Evolutionary conservation across 2,797 vertebrate genomes (phyloP).

Genomic region (Cygnus olor): DNA sequence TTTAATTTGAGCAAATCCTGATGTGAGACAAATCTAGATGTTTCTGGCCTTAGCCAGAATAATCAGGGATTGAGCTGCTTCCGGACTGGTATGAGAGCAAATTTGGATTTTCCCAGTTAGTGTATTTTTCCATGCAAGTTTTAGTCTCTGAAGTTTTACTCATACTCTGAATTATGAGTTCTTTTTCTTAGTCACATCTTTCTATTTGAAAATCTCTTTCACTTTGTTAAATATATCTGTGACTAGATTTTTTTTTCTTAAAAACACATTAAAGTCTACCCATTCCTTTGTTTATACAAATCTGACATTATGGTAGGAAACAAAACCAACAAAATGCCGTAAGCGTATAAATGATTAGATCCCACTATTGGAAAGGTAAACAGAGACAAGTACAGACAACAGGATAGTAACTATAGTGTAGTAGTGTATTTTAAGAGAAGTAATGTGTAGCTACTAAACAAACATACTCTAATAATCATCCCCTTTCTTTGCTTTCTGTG

Average conservation of each 20-base stretch:
- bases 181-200: neutral
- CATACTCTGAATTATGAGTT: neutral
- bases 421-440: neutral
- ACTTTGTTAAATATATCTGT: neutral
- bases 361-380: neutral
- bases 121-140: neutral
- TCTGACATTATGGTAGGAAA: neutral
- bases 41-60: neutral
- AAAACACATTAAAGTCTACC: neutral
- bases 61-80: neutral
- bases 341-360: neutral
- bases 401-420: neutral
- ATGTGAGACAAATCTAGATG: neutral
- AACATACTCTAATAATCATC: neutral
- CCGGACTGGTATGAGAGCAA: neutral
- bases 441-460: neutral
- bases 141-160: neutral
- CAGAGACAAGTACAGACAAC: neutral
- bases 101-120: neutral
- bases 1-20: neutral
- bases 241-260: neutral
- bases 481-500: neutral
- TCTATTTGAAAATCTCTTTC: neutral
- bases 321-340: neutral
- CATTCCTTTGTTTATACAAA: neutral